Evolutionary conservation across 2,113 vertebrate genomes (phyloP), one percentile per base, ranked within the genome.

Genomic region (Poecilia latipinna): DNA sequence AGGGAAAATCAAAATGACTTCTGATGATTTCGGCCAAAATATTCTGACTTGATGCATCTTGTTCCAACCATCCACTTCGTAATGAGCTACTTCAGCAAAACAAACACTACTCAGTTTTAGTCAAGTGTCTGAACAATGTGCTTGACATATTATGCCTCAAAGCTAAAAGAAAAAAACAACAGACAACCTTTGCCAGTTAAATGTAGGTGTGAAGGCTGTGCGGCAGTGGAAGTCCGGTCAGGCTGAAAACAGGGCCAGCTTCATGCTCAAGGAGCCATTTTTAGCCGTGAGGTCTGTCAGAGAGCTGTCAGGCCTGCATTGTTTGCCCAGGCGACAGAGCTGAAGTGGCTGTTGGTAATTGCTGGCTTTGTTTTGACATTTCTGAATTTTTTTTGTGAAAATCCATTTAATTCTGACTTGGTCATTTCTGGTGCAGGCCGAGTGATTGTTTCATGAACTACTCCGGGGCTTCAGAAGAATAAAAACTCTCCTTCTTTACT

Each of bases 351-450:
- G 33, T 57, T 60, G 37, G 61, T 82, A 65, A 78, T 65, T 82
- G 68, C 51, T 29, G 37, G n/a, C 44, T 77, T 77, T 72, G 39
- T 77, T 79, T 77, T 83, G 73, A 66, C 26, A 71, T 78, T 74
- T 73, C 22, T 54, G 39, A 71, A 82, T 68, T 3, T 48, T 48
- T 48, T 57, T 75, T 62, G 1, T 54, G 29, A 65, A 65, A 71
- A 82, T 82, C 15, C 29, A 83, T 83, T 76, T 73, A 33, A 29
- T 57, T 70, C 28, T n/a, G 67, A 48, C n/a, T 44, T 70, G 61
- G 77, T 81, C 44, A 48, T 48, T 48, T 48, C 44, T 48, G 44
- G 44, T 48, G 44, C 13, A 13, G 63, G 73, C 70, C 67, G 42
- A 78, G 65, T 22, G 26, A 75, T 61, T 67, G 51, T 76, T 74